Evolutionary conservation across 2,797 vertebrate species (phyloP).

Genomic region (Schizopygopsis pylzovi): DNA sequence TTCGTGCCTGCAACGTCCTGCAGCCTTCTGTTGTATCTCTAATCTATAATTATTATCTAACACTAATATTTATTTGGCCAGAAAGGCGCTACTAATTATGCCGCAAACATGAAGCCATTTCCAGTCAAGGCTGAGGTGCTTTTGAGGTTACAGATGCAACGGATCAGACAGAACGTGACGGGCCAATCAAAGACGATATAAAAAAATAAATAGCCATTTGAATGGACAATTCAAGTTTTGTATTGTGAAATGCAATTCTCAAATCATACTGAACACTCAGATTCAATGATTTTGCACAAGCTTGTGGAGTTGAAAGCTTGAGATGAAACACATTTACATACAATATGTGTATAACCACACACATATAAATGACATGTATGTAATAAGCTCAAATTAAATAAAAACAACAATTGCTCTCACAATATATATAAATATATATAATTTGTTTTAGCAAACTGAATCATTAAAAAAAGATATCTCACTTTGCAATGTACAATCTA

Average conservation of each 20-base stretch:
- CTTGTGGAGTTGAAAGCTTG: not conserved
- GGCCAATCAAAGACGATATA: not conserved
- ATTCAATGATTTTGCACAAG: not conserved
- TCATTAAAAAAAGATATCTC: not conserved
- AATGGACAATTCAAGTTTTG: not conserved
- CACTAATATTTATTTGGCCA: constrained; percentile 42
- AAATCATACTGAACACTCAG: not conserved
- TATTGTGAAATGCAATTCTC: not conserved
- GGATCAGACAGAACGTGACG: not conserved
- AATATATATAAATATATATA: too few species aligned
- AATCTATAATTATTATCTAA: constrained; percentile 49
- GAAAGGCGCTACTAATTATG: constrained; percentile 33
- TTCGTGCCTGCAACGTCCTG: constrained; percentile 4
- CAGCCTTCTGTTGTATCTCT: constrained; percentile 45
- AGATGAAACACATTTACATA: not conserved
- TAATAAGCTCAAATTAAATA: not conserved
- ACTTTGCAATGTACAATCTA: not conserved
- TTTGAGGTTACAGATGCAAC: constrained; percentile 9
- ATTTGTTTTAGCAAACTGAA: not conserved
- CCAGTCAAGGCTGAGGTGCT: not conserved
- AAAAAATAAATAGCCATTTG: not conserved
- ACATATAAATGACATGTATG: not conserved
- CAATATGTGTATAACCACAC: not conserved
- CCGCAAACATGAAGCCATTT: not conserved
- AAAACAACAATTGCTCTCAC: not conserved